A percentile compares a stretch with the other conserved stretches of the same genome.
Evolutionary conservation across 2,113 vertebrate species (phyloP).

Genomic region (Notiomystis cincta): DNA sequence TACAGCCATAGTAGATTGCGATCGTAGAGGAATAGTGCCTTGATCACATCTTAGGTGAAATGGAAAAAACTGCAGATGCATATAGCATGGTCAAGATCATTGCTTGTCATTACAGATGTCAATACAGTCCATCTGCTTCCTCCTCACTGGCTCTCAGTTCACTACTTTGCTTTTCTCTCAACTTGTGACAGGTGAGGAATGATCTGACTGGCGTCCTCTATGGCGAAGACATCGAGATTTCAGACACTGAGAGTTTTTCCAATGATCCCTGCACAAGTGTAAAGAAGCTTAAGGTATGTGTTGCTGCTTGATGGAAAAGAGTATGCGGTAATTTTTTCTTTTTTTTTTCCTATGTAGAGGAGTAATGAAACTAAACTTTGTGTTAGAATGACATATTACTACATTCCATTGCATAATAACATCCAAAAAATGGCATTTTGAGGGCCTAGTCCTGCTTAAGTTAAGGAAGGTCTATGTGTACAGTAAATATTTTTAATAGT

Average conservation of each 20-base stretch:
- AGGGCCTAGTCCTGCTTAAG: not conserved
- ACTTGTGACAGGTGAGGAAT: constrained; percentile 88
- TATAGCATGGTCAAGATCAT: not conserved
- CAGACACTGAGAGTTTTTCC: constrained; percentile 97
- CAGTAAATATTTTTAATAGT: not conserved
- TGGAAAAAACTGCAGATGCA: not conserved
- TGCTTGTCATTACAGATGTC: not conserved
- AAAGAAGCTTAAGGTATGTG: constrained; percentile 95
- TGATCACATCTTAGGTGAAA: not conserved
- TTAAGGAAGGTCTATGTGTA: not conserved
- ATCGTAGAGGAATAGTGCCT: not conserved
- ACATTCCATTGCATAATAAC: not conserved
- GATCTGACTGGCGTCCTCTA: constrained; percentile 94
- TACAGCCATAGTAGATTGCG: not conserved
- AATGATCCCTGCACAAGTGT: constrained; percentile 96
- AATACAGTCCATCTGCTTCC: not conserved
- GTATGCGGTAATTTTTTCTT: not conserved
- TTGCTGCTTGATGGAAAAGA: not conserved
- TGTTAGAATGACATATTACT: not conserved
- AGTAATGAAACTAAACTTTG: not conserved
- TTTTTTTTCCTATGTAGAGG: not conserved
- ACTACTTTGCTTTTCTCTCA: constrained; percentile 42
- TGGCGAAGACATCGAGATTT: constrained; percentile 94
- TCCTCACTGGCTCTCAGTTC: not conserved
- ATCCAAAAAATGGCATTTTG: not conserved